These are phyloP conservation scores for Champsocephalus esox DNA, from an alignment of 2,797 vertebrate genomes.

Conservation along the genomic window DNA sequence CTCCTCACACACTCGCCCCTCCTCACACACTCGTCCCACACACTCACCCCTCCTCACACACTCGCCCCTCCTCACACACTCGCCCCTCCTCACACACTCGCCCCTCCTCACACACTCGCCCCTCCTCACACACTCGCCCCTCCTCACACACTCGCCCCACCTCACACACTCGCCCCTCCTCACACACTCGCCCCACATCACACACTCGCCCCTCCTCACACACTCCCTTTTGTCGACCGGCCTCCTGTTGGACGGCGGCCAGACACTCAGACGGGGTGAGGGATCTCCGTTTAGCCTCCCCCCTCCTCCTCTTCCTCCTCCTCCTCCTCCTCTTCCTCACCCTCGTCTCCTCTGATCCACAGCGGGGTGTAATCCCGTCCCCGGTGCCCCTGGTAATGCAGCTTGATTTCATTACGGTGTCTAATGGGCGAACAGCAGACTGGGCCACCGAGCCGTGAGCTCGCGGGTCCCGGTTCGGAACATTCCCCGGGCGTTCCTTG, in stretches of 20 bases:
- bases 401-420: conserved; percentile 78
- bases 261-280: conserved; percentile 60
- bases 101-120: too few relatives aligned
- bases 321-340: conserved; percentile 43
- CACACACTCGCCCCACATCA: background rate
- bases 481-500: conserved; percentile 44
- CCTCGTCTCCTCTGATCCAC: conserved; percentile 59
- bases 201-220: conserved; percentile 31
- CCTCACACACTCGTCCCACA: too few relatives aligned
- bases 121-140: too few relatives aligned
- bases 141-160: too few relatives aligned
- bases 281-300: conserved; percentile 62
- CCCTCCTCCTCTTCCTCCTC: conserved; percentile 42
- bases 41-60: too few relatives aligned
- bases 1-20: too few relatives aligned
- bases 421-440: conserved; percentile 71
- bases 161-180: too few relatives aligned
- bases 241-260: conserved; percentile 66
- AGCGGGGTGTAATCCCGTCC: conserved; percentile 69
- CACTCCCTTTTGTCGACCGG: conserved; percentile 63
- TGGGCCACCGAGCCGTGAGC: conserved; percentile 48
- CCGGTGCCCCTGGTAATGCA: conserved; percentile 70
- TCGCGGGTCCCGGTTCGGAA: conserved; percentile 49
- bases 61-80: too few relatives aligned
- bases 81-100: too few relatives aligned